These are phyloP conservation scores for Drosophila falleni DNA, from an alignment of 2,888 invertebrate genomes.

Conservation along the genomic window DNA sequence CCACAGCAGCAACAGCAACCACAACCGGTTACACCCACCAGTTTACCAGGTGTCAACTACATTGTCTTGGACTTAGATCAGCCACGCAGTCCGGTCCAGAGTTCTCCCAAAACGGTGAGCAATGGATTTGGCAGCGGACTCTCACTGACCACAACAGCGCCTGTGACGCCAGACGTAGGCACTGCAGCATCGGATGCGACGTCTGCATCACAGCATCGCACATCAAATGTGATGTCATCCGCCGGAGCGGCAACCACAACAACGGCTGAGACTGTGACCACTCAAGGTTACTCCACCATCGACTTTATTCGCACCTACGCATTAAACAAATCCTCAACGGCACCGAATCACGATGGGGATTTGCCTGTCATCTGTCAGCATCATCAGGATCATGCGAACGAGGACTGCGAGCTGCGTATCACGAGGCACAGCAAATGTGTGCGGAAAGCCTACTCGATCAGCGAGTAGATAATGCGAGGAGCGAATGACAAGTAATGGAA, in stretches of 20 bases:
- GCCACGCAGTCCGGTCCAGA: conserved; percentile 77
- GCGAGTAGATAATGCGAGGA: conserved; percentile 84
- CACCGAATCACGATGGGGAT: conserved; percentile 57
- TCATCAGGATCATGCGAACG: conserved; percentile 87
- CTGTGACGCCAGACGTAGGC: conserved; percentile 23
- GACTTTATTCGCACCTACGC: conserved; percentile 98
- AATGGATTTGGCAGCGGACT: conserved; percentile 63
- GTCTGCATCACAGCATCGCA: conserved; percentile 15
- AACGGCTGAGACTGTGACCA: conserved; percentile 29
- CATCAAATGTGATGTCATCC: background rate
- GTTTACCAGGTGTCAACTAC: conserved; percentile 81
- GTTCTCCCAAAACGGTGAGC: conserved; percentile 53
- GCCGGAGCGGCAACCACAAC: background rate
- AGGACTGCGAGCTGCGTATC: conserved; percentile 91
- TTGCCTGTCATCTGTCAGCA: conserved; percentile 82
- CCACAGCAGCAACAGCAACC: conserved; percentile 26
- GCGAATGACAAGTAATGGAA: too few relatives aligned
- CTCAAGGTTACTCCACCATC: conserved; percentile 87
- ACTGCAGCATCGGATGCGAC: conserved; percentile 7
- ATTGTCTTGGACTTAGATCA: conserved; percentile 85
- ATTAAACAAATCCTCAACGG: conserved; percentile 89
- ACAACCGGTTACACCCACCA: conserved; percentile 68
- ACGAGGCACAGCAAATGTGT: conserved; percentile 92
- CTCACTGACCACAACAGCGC: conserved; percentile 42
- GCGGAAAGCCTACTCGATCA: conserved; percentile 88